Conservation (phyloP, 1,140 invertebrate genomes). For the Drosophila trapezifrons region DNA sequence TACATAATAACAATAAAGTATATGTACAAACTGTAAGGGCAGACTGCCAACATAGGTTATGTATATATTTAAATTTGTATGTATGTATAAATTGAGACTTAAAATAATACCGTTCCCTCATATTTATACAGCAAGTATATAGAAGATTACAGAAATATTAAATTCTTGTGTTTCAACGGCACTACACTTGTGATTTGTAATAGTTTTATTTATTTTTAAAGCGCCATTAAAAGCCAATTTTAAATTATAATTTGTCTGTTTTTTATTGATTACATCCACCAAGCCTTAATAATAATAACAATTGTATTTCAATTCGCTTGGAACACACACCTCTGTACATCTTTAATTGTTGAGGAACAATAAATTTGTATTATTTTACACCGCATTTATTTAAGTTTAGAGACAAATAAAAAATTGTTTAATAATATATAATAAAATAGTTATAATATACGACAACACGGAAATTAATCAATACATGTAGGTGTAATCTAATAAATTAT, state of each 20-base stretch:
- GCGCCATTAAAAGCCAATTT: not conserved
- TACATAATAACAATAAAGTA: slow-evolving; percentile 45
- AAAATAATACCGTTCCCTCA: slow-evolving; percentile 47
- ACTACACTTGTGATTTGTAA: slow-evolving; percentile 2
- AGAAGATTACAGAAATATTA: slow-evolving; percentile 11
- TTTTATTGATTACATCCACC: slow-evolving; percentile 1
- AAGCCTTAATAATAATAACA: slow-evolving; percentile 20
- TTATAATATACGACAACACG: slow-evolving; percentile 38
- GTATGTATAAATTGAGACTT: slow-evolving; percentile 51
- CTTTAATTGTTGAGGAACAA: slow-evolving; percentile 1
- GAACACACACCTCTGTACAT: not conserved
- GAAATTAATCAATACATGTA: slow-evolving; percentile 50
- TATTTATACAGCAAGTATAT: slow-evolving; percentile 35
- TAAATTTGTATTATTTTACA: slow-evolving; percentile 2
- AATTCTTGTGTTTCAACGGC: slow-evolving; percentile 6
- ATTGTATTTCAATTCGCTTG: slow-evolving; percentile 6
- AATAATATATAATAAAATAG: slow-evolving; percentile 43
- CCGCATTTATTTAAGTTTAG: not conserved
- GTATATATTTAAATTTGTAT: slow-evolving; percentile 52
- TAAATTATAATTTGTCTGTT: not conserved
- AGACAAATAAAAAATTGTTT: slow-evolving; percentile 31
- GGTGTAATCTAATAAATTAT: slow-evolving; percentile 55
- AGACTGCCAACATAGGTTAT: slow-evolving; percentile 47
- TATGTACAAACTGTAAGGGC: slow-evolving; percentile 48
- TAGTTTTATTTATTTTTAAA: not conserved